A percentile compares a stretch with the other conserved stretches of the same genome.
Evolutionary conservation across 1,140 invertebrate species (phyloP).

Genomic region (Trichonephila clavata): DNA sequence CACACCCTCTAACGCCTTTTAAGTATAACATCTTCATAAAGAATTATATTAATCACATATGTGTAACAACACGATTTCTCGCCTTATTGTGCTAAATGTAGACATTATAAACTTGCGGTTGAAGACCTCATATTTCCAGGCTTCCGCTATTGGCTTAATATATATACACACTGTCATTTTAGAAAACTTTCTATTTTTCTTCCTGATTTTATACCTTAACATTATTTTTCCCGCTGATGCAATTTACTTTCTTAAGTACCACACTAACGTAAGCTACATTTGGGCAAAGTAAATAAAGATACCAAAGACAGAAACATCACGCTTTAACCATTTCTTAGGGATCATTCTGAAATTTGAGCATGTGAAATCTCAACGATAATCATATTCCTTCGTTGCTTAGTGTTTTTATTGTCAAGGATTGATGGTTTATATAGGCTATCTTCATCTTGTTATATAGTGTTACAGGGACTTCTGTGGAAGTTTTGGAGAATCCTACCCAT

Average conservation of each 20-base stretch:
- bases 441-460: neutral
- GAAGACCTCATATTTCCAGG: constrained; percentile 15
- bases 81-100: neutral
- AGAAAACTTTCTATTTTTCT: constrained; percentile 17
- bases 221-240: neutral
- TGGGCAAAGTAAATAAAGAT: neutral
- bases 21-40: neutral
- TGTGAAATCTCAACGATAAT: neutral
- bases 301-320: constrained; percentile 14
- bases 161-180: neutral
- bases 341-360: neutral
- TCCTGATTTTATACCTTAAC: constrained; percentile 1
- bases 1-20: neutral
- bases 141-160: neutral
- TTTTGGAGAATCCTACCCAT: neutral
- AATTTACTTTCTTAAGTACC: neutral
- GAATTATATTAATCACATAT: neutral
- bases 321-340: constrained; percentile 1
- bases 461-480: neutral
- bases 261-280: neutral
- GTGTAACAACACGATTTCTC: neutral
- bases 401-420: constrained; percentile 15
- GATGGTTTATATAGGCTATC: neutral
- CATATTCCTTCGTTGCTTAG: neutral
- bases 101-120: neutral